phyloP scores from a whole-genome alignment of 2,113 vertebrate species.

The Morphnarchus princeps region DNA sequence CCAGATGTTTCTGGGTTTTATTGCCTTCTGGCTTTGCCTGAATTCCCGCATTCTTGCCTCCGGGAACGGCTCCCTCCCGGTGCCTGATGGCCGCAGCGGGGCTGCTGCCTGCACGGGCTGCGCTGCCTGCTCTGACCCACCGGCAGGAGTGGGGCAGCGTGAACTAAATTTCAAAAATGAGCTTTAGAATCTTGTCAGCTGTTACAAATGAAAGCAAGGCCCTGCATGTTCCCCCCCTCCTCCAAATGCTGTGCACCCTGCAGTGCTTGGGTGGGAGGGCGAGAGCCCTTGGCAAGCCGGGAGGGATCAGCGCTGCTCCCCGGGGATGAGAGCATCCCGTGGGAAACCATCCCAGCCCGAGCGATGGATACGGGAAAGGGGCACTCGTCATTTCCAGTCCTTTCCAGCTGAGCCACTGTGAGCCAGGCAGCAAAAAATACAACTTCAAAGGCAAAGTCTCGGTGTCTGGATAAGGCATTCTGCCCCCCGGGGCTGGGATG shows the following conservation, averaged over 20 bases:
- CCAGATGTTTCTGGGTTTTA: neutral
- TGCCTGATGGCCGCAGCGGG: neutral
- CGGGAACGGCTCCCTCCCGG: accelerated
- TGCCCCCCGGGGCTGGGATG: accelerated
- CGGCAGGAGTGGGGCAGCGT: accelerated
- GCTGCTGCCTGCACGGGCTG: neutral
- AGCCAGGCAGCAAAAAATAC: neutral
- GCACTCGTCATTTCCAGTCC: accelerated
- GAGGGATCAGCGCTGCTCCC: neutral
- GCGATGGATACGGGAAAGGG: neutral
- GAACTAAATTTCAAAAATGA: neutral
- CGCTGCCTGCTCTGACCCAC: neutral
- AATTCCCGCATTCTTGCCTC: neutral
- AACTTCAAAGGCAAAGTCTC: neutral
- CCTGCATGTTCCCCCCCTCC: accelerated
- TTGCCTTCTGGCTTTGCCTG: neutral
- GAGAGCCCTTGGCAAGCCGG: neutral
- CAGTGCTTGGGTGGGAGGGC: neutral
- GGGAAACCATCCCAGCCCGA: neutral
- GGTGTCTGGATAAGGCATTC: accelerated
- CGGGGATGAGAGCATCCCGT: accelerated
- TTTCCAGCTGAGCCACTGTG: neutral
- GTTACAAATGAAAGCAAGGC: neutral
- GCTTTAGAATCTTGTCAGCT: neutral
- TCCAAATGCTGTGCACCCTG: neutral